Evolutionary conservation across 2,888 invertebrate genomes (phyloP).

Genomic region (Dicranocentrus wangi): DNA sequence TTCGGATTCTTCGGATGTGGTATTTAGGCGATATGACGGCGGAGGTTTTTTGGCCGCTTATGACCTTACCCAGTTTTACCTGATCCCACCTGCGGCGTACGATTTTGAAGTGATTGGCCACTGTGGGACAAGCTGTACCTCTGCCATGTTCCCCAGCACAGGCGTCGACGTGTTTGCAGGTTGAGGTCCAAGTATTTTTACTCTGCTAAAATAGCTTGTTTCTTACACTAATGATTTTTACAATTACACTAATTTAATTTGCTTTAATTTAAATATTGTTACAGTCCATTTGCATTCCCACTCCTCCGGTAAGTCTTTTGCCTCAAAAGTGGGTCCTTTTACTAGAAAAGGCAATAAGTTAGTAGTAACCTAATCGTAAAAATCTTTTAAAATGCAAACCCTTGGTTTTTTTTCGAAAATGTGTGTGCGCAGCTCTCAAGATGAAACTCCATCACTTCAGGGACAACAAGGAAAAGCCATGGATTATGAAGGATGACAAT

Average conservation of each 20-base stretch:
- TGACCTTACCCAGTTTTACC: conserved; percentile 7
- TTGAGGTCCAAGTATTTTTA: conserved; percentile 11
- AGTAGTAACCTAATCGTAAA: background rate
- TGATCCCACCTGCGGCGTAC: conserved; percentile 25
- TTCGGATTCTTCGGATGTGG: no score
- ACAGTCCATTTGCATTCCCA: conserved; percentile 37
- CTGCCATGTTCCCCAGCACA: conserved; percentile 15
- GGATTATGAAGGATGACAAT: conserved; percentile 49
- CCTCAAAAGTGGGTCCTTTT: background rate
- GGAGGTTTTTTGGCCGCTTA: conserved; percentile 10
- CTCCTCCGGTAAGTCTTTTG: conserved; percentile 31
- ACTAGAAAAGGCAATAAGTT: background rate
- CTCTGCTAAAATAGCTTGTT: no score
- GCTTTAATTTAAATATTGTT: no score
- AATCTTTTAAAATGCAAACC: no score
- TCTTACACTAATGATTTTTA: no score
- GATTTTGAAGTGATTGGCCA: conserved; percentile 15
- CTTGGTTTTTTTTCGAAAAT: no score
- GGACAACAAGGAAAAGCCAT: conserved; percentile 32
- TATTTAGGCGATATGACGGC: conserved; percentile 22
- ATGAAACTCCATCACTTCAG: conserved; percentile 43
- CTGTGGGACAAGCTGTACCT: conserved; percentile 39
- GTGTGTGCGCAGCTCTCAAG: conserved; percentile 38
- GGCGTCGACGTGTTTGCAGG: conserved; percentile 44
- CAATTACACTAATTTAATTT: no score